A percentile compares a stretch with the other conserved stretches of the same genome.
phyloP scores from a whole-genome alignment of 2,113 vertebrate species.

The Prochilodus magdalenae region DNA sequence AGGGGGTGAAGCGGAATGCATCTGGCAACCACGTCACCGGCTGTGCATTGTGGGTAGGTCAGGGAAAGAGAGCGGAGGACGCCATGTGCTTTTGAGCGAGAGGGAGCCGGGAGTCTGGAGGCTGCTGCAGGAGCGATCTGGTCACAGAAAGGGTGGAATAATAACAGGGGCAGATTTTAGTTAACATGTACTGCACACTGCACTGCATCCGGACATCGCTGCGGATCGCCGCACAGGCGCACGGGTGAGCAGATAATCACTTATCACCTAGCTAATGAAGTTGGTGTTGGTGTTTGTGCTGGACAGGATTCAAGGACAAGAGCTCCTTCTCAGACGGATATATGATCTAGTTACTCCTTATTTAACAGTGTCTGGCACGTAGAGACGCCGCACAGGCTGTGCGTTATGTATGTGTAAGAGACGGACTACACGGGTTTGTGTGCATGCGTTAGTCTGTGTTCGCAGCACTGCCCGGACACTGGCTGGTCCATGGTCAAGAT shows the following conservation, averaged over 20 bases:
- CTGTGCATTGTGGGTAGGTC: slow-evolving; percentile 79
- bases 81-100: slow-evolving; percentile 78
- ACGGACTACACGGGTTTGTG: too few relatives aligned
- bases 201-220: slow-evolving; percentile 74
- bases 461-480: too few relatives aligned
- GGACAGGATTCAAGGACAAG: background rate
- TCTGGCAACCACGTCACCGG: slow-evolving; percentile 34
- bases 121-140: background rate
- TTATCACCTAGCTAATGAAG: too few relatives aligned
- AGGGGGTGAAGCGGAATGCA: too few relatives aligned
- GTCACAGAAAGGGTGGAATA: background rate
- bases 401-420: background rate
- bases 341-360: too few relatives aligned
- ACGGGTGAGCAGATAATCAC: slow-evolving; percentile 65
- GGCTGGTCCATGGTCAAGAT: too few relatives aligned
- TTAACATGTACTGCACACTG: slow-evolving; percentile 65
- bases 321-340: too few relatives aligned
- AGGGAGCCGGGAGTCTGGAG: background rate
- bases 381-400: background rate
- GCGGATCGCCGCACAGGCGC: slow-evolving; percentile 60
- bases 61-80: slow-evolving; percentile 67
- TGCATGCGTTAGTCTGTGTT: too few relatives aligned
- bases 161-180: background rate
- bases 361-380: too few relatives aligned
- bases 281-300: too few relatives aligned